These are phyloP conservation scores for Hyles vespertilio DNA, from an alignment of 1,140 invertebrate species.

Conservation along the genomic window DNA sequence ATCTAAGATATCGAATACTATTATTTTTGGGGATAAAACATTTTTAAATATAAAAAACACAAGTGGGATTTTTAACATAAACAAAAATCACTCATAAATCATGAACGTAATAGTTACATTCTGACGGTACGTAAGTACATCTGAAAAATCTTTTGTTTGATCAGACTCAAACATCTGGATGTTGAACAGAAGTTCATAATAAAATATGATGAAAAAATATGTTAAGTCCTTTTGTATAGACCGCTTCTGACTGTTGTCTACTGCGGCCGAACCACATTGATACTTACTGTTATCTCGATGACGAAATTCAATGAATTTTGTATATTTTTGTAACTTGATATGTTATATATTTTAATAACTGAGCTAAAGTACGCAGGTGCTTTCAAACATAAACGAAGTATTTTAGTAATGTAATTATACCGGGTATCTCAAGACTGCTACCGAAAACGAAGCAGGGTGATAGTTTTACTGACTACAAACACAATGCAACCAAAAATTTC, in stretches of 20 bases:
- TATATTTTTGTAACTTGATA: no score
- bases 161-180: constrained; percentile 72
- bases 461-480: no score
- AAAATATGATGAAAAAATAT: constrained; percentile 74
- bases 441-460: no score
- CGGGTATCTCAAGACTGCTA: no score
- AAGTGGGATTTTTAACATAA: constrained; percentile 59
- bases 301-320: no score
- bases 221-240: constrained; percentile 74
- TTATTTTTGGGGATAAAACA: constrained; percentile 12
- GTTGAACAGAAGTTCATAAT: constrained; percentile 74
- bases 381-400: no score
- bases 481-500: no score
- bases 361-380: no score
- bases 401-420: no score
- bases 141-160: constrained; percentile 74
- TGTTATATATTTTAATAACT: no score
- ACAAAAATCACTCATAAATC: constrained; percentile 67
- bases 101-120: constrained; percentile 64
- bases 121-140: constrained; percentile 60
- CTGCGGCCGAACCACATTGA: constrained; percentile 44
- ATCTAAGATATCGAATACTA: no score
- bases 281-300: constrained; percentile 30
- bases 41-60: constrained; percentile 41
- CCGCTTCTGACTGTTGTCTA: constrained; percentile 54